Base-by-base conservation (phyloP, 1,140 invertebrate species). In the Drosophila saltans region DNA sequence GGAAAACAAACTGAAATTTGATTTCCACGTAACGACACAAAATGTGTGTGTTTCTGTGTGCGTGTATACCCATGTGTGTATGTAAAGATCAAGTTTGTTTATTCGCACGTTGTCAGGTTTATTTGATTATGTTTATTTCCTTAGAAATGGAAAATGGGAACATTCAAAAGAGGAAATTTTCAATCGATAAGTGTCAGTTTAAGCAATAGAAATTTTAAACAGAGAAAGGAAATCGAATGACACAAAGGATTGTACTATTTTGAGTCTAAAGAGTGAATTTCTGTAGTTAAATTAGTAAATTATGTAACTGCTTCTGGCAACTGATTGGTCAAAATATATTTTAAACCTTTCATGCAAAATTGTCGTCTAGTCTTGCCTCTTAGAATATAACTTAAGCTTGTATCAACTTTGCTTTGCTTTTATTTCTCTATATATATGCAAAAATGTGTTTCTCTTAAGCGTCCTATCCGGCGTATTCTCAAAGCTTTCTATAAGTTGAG, bases 101-200 rank as follows among this genome's bases (percentile, higher is more conserved):
- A 66, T 65, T 68, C 56, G 40, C 72, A 86, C 71, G 66, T 80
- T 76, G 73, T 73, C 66, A 52, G 76, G 75, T 78, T 89, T 78
- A 88, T 88, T 88, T 81, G 83, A 88, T 88, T 88, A 88, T 88
- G 80, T 88, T 88, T 88, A 88, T 88, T 88, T 67, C 80, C 70
- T 66, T 39, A 16, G 33, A 59, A 39, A 39, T 39, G 57, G 57
- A 59, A 16, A 59, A 16, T 21, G 33, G 57, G 33, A 39, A 59
- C 57, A 33, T 59, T 59, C 16, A 59, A 59, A 59, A 33, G 57
- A 33, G 16, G 36, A 21, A 21, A 59, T 39, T 36, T 3, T 59
- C 30, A 59, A 59, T 59, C 57, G 57, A 59, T 59, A 59, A 59
- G 36, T 59, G 57, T 58, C 56, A 30, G 16, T 39, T 10, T 59